These are phyloP conservation scores for Falco cherrug DNA, from an alignment of 2,797 vertebrate species.

Conservation along the genomic window DNA sequence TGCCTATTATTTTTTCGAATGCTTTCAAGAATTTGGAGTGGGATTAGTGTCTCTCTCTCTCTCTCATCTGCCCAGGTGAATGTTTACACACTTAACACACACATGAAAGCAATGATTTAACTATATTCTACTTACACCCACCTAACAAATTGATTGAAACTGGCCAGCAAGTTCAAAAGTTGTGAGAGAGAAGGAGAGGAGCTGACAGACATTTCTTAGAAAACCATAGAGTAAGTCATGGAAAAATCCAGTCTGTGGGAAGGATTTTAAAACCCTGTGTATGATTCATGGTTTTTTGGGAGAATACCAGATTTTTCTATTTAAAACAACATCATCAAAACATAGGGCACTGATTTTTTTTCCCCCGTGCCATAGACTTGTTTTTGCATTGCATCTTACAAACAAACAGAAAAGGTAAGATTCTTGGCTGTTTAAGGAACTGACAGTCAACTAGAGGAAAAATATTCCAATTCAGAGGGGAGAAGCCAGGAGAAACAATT, in stretches of 20 bases:
- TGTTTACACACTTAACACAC: neutral
- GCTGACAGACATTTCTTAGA: conserved; percentile 26
- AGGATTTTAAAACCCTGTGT: neutral
- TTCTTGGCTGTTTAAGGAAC: neutral
- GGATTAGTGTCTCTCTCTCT: neutral
- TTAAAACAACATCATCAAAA: conserved; percentile 30
- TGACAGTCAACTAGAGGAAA: neutral
- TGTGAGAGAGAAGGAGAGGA: neutral
- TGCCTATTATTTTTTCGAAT: neutral
- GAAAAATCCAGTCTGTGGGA: conserved; percentile 48
- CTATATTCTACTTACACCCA: neutral
- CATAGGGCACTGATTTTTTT: neutral
- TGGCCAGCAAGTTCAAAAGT: neutral
- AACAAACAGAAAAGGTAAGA: neutral
- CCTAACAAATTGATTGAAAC: neutral
- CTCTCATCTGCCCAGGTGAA: neutral
- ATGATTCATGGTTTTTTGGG: conserved; percentile 47
- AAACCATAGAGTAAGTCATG: neutral
- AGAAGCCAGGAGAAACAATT: neutral
- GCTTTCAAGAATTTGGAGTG: neutral
- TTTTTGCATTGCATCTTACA: neutral
- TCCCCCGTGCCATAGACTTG: neutral
- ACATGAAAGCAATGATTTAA: neutral
- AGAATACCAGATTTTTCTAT: conserved; percentile 47
- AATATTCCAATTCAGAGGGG: neutral